Conservation (phyloP, 2,888 invertebrate species). For the Perizoma flavofasciatum region DNA sequence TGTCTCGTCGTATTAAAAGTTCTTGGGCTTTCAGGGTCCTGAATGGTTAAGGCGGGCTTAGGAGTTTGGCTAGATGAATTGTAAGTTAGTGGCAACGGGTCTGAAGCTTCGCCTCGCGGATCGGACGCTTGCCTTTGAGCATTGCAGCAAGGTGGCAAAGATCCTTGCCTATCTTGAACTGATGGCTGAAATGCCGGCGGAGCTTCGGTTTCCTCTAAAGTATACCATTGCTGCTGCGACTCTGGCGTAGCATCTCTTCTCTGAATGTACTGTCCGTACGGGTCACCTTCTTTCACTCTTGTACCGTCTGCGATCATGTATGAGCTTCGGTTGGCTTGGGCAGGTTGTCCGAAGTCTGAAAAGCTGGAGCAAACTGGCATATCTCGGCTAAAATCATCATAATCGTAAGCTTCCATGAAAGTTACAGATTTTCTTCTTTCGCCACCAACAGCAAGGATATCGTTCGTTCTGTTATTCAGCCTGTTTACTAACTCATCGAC, state of each 20-base stretch:
- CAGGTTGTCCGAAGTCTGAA: conserved; percentile 24
- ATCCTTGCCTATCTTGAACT: background rate
- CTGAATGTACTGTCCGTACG: conserved; percentile 14
- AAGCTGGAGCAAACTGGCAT: conserved; percentile 48
- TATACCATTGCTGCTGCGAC: conserved; percentile 25
- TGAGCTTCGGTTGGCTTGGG: conserved; percentile 29
- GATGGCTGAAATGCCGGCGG: background rate
- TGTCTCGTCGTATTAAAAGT: background rate
- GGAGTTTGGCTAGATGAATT: conserved; percentile 14
- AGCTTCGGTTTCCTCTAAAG: conserved; percentile 19
- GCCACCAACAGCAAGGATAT: conserved; percentile 23
- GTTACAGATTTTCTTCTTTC: conserved; percentile 40
- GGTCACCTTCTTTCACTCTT: conserved; percentile 18
- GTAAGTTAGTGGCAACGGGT: too few relatives aligned
- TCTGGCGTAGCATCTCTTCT: conserved; percentile 9
- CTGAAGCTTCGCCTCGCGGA: background rate
- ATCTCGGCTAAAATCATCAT: conserved; percentile 46
- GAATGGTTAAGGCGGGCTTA: background rate
- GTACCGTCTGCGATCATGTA: conserved; percentile 36
- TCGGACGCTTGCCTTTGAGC: conserved; percentile 5
- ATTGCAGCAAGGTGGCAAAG: conserved; percentile 9
- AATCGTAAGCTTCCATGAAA: conserved; percentile 45
- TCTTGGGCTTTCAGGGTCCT: background rate
- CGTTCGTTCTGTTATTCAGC: conserved; percentile 47
- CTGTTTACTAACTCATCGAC: conserved; percentile 57